phyloP scores from a whole-genome alignment of 2,888 invertebrate genomes.

The Scaptomyza polygonia region DNA sequence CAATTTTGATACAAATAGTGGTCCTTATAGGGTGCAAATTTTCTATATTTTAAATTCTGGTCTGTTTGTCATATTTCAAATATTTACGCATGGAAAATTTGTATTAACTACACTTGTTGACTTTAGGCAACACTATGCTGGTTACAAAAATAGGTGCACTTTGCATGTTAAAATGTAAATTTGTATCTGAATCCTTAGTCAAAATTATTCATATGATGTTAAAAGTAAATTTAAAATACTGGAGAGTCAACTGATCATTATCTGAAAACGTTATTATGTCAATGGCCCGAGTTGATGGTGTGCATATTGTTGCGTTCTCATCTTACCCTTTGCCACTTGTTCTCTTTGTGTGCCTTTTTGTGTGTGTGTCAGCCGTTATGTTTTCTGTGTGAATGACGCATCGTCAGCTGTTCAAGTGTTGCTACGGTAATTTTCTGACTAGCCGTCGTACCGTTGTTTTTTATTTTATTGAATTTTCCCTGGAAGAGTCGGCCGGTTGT shows the following conservation, averaged over 20 bases:
- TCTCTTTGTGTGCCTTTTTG: constrained; percentile 30
- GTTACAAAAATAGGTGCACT: constrained; percentile 3
- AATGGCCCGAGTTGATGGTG: constrained; percentile 18
- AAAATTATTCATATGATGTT: background rate
- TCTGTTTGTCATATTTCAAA: constrained; percentile 4
- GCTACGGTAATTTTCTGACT: constrained; percentile 65
- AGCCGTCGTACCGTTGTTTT: constrained; percentile 57
- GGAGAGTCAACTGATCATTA: background rate
- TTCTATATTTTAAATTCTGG: background rate
- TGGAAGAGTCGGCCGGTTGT: constrained; percentile 25
- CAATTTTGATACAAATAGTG: constrained; percentile 28
- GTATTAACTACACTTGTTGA: constrained; percentile 66
- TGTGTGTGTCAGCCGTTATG: constrained; percentile 28
- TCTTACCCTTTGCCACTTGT: constrained; percentile 38
- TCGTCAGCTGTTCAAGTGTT: constrained; percentile 72
- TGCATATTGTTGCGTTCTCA: constrained; percentile 13
- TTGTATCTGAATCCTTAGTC: background rate
- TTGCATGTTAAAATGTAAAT: background rate
- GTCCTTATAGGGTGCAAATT: background rate
- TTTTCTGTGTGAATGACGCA: constrained; percentile 71
- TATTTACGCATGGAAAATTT: background rate
- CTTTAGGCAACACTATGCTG: constrained; percentile 26
- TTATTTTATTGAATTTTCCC: constrained; percentile 77
- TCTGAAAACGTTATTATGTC: constrained; percentile 30
- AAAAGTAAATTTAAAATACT: background rate